Conservation (phyloP, 1,140 invertebrate species). For the Drosophila prosaltans region DNA sequence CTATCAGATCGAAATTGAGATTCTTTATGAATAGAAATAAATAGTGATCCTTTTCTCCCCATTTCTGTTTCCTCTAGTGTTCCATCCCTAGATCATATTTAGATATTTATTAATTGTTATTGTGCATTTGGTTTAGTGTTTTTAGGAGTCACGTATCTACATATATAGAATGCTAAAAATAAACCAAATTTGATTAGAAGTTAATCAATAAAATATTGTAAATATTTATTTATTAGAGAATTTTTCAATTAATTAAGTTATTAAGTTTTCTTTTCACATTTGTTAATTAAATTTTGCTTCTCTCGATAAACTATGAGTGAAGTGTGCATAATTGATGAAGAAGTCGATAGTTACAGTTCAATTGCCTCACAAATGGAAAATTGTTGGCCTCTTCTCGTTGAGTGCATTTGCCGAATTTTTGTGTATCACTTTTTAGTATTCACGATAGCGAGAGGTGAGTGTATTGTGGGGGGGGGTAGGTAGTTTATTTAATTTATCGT, state of each 20-base stretch:
- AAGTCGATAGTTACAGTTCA: slow-evolving; percentile 37
- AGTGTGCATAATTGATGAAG: slow-evolving; percentile 5
- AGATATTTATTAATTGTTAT: background rate
- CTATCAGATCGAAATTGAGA: too few relatives aligned
- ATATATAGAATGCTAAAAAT: background rate
- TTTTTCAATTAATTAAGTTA: slow-evolving; percentile 2
- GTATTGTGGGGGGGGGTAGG: slow-evolving; percentile 7
- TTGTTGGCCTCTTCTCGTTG: slow-evolving; percentile 25
- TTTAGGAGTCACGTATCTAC: background rate
- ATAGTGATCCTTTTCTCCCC: too few relatives aligned
- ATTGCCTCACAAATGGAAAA: slow-evolving; percentile 35
- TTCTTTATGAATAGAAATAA: too few relatives aligned
- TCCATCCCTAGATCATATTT: too few relatives aligned
- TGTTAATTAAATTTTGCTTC: background rate
- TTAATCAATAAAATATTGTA: background rate
- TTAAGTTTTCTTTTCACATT: background rate
- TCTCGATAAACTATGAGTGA: background rate
- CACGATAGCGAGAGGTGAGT: background rate
- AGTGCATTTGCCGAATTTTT: slow-evolving; percentile 44
- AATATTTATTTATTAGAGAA: background rate
- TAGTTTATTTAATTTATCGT: slow-evolving; percentile 72
- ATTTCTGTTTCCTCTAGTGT: too few relatives aligned
- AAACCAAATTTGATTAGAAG: background rate
- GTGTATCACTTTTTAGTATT: slow-evolving; percentile 1
- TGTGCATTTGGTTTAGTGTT: background rate